Base-by-base conservation (phyloP, 2,797 vertebrate species). In the Avahi laniger region DNA sequence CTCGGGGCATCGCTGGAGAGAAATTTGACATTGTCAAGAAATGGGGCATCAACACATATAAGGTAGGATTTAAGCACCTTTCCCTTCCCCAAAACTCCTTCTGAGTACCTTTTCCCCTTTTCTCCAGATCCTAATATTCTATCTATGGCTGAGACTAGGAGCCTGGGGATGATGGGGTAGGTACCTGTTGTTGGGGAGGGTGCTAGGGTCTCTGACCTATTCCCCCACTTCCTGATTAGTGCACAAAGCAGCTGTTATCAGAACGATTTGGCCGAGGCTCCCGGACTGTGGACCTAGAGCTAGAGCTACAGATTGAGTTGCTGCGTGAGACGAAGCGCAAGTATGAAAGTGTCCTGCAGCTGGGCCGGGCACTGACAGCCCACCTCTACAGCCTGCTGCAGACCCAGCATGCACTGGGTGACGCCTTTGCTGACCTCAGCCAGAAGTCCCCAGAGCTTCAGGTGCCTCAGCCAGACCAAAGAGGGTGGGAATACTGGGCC, bases 21-120 rank as follows among this genome's bases (percentile, higher is more conserved):
- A 99, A 99, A 98, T 98, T 99, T 57, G 99, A 99, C 98, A 99
- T 99, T 3, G 99, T 99, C 90, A 99, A 99, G 98, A 99, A 99
- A 94, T 99, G 99, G 99, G 99, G 99, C 91, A 99, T 99, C 98
- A 99, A 99, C 98, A 99, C 99, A 0, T 99, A 99, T 97, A 99
- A 99, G 99, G 99, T 99, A 98, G 90, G 97, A 94, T 78, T 95
- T 46, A 94, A 57, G 84, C n/a, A 78, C 93, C 38, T 91, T 48
- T 76, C 26, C 33, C 28, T 95, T 80, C 26, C 61, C 35, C n/a
- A 15, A 75, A 70, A 91, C 35, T 79, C 33, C 7, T 57, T 61
- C 52, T 63, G 59, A 65, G 50, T 63, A 61, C 10, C 52, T 63
- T 93, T 92, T 84, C 17, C 52, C 84, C 69, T 54, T 91, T 61